Evolutionary conservation across 2,113 vertebrate genomes (phyloP).

Genomic region (Amphiprion ocellaris): DNA sequence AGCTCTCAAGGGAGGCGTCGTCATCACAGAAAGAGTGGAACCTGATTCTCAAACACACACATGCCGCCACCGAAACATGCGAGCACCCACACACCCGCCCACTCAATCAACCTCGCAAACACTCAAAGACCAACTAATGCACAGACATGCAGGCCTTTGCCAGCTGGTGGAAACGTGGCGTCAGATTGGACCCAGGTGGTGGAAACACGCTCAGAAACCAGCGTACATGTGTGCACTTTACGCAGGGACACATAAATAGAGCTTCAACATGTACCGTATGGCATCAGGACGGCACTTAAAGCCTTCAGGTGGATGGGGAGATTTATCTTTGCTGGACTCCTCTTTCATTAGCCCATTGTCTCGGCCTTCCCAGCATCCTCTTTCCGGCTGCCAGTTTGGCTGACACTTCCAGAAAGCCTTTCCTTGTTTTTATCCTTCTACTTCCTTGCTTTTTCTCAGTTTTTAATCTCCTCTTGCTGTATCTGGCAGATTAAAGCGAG

Average conservation of each 20-base stretch:
- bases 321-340: constrained; percentile 37
- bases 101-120: constrained; percentile 46
- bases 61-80: constrained; percentile 16
- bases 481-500: constrained; percentile 25
- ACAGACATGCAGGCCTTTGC: constrained; percentile 23
- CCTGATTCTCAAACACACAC: constrained; percentile 34
- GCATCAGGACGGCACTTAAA: constrained; percentile 43
- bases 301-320: constrained; percentile 36
- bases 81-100: constrained; percentile 51
- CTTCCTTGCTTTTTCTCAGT: not conserved
- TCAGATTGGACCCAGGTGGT: constrained; percentile 63
- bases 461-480: constrained; percentile 10
- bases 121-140: constrained; percentile 35
- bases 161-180: constrained; percentile 60
- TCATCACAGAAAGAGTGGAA: constrained; percentile 56
- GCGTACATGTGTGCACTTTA: constrained; percentile 17
- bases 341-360: constrained; percentile 27
- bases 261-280: not conserved
- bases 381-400: constrained; percentile 17
- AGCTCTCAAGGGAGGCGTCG: constrained; percentile 44
- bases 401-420: constrained; percentile 27
- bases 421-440: constrained; percentile 1
- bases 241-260: constrained; percentile 9
- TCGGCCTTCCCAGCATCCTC: constrained; percentile 7
- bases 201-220: constrained; percentile 18